Percentiles rank a stretch among this genome's conserved stretches.
Conservation (phyloP, 2,113 vertebrate genomes). For the Myrmecobius fasciatus region DNA sequence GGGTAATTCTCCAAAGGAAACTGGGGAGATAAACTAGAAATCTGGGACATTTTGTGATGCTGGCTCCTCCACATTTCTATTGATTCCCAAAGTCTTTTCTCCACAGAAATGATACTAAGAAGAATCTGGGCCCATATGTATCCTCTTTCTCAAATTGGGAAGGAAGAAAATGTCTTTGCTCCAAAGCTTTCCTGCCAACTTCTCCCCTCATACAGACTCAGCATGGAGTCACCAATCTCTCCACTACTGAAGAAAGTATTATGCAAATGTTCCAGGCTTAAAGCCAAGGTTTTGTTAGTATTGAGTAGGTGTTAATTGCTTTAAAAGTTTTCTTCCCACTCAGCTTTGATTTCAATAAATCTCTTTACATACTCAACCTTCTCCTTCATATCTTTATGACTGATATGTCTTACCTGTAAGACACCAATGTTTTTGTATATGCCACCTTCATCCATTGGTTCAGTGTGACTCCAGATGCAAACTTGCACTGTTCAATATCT, state of each 20-base stretch:
- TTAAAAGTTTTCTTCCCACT: not conserved
- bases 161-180: not conserved
- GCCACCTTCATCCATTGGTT: not conserved
- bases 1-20: not conserved
- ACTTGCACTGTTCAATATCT: not conserved
- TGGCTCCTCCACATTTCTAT: not conserved
- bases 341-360: not conserved
- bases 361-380: not conserved
- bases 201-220: not conserved
- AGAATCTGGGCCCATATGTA: not conserved
- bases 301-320: not conserved
- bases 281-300: conserved; percentile 2
- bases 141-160: not conserved
- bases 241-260: not conserved
- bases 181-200: not conserved
- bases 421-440: not conserved
- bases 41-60: not conserved
- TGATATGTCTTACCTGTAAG: not conserved
- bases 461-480: not conserved
- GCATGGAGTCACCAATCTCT: conserved; percentile 1
- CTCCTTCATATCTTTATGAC: not conserved
- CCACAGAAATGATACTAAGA: not conserved
- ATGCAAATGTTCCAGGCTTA: not conserved
- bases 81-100: not conserved
- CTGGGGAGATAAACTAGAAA: not conserved